phyloP scores from a whole-genome alignment of 1,140 invertebrate species.

The Saccostrea glomerata region DNA sequence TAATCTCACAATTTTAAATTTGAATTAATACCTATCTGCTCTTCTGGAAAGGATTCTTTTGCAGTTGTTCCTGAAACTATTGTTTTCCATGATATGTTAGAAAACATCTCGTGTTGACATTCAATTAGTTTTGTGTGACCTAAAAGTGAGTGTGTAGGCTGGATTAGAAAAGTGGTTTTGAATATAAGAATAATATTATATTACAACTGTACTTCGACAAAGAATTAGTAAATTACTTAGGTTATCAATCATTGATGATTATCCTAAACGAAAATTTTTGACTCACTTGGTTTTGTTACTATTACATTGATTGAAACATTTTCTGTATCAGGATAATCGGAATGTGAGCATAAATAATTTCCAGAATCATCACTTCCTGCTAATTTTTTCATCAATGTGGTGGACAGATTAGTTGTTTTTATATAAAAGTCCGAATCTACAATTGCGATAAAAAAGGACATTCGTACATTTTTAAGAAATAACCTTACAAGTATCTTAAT shows the following conservation, averaged over 20 bases:
- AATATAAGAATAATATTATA: neutral
- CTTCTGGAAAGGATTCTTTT: neutral
- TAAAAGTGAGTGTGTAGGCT: too few species aligned
- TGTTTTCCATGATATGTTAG: neutral
- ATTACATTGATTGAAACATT: neutral
- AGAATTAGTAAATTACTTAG: neutral
- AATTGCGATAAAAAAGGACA: neutral
- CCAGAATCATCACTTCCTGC: neutral
- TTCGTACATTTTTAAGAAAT: too few species aligned
- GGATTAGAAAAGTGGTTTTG: neutral
- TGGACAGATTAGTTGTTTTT: neutral
- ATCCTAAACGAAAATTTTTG: neutral
- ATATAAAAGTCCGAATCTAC: neutral
- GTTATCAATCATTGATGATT: neutral
- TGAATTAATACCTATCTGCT: neutral
- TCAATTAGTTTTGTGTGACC: neutral
- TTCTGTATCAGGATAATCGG: neutral
- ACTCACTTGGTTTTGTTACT: neutral
- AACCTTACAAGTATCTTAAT: neutral
- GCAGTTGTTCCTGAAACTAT: neutral
- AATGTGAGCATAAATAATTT: neutral
- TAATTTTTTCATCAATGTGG: neutral
- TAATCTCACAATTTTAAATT: too few species aligned
- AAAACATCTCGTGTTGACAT: neutral
- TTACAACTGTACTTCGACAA: neutral